Conservation (phyloP, 1,140 invertebrate genomes). For the Musca vetustissima region DNA sequence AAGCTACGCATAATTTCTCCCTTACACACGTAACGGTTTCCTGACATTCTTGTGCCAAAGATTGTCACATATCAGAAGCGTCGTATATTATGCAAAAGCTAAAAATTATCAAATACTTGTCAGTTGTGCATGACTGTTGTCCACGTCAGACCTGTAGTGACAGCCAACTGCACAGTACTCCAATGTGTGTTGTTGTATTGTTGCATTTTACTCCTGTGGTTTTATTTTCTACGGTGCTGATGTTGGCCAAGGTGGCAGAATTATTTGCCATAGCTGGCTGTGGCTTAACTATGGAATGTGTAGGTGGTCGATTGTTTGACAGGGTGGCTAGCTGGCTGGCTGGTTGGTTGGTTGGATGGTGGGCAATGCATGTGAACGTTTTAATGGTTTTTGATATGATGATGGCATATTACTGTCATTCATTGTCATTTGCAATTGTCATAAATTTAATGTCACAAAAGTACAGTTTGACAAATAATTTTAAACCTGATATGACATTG, state of each 20-base stretch:
- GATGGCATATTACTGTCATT: conserved; percentile 20
- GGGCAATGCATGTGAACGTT: conserved; percentile 1
- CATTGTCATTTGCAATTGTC: conserved; percentile 23
- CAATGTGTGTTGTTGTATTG: no score
- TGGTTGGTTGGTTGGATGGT: not conserved
- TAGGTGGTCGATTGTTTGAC: not conserved
- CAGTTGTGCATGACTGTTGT: conserved; percentile 8
- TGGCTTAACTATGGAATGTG: not conserved
- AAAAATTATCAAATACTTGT: conserved; percentile 22
- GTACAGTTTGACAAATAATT: conserved; percentile 48
- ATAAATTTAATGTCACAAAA: conserved; percentile 24
- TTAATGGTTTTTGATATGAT: conserved; percentile 22
- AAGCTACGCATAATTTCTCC: no score
- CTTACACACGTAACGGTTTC: no score
- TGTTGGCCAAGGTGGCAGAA: no score
- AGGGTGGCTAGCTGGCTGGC: not conserved
- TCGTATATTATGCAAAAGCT: not conserved
- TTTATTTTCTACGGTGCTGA: no score
- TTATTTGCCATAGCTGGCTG: no score
- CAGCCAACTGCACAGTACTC: not conserved
- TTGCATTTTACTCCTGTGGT: no score
- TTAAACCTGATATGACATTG: conserved; percentile 32
- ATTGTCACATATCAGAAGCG: no score
- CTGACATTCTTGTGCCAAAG: no score
- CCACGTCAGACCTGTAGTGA: conserved; percentile 8